phyloP scores from a whole-genome alignment of 2,113 vertebrate genomes.

The Pomatorhinus ruficollis region DNA sequence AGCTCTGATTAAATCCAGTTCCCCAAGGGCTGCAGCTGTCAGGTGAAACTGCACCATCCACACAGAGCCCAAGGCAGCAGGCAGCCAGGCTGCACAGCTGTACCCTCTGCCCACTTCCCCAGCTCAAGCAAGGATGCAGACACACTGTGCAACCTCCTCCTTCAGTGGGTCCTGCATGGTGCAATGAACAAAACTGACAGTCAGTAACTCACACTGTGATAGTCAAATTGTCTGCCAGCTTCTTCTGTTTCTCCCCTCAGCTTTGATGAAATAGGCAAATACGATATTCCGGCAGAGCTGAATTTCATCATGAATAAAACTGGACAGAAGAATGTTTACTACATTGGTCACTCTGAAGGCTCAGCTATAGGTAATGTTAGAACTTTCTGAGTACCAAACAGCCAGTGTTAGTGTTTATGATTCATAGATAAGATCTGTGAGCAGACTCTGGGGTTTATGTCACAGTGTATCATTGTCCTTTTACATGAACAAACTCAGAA shows the following conservation, averaged over 20 bases:
- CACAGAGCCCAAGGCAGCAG: neutral
- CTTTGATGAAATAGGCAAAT: constrained; percentile 88
- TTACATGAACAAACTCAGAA: neutral
- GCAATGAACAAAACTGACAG: neutral
- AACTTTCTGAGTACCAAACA: neutral
- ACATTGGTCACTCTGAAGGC: constrained; percentile 90
- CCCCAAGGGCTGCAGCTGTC: neutral
- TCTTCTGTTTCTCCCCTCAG: constrained; percentile 69
- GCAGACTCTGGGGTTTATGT: neutral
- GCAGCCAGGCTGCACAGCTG: neutral
- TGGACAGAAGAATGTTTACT: constrained; percentile 81
- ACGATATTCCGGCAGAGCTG: constrained; percentile 88
- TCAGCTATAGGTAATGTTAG: constrained; percentile 79
- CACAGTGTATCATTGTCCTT: neutral
- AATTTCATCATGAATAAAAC: constrained; percentile 86
- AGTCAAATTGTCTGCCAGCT: neutral
- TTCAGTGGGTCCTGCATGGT: neutral
- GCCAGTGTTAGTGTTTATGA: neutral
- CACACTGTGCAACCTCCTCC: neutral
- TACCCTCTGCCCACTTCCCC: neutral
- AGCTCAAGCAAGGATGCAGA: neutral
- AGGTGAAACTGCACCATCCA: neutral
- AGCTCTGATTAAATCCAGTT: neutral
- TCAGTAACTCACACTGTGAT: neutral
- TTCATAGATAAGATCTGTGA: neutral